Base-by-base conservation (phyloP, 2,113 vertebrate species). In the Takifugu bimaculatus region DNA sequence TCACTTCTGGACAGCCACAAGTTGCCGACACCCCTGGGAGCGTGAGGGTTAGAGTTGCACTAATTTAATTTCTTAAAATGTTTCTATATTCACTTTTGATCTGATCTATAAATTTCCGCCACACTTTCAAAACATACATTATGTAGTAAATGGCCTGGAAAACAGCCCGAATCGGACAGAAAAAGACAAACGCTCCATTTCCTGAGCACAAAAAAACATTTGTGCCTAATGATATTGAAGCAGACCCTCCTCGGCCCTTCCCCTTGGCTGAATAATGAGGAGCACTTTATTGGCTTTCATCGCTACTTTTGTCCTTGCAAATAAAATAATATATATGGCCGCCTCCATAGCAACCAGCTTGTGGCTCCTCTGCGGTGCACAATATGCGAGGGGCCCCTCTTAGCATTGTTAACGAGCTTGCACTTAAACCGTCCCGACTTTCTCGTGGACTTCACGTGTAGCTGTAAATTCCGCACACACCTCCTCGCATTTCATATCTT, bases 311-410 rank as follows among this genome's bases (percentile, higher is more conserved):
- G 89, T 91, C 89, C 90, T 90, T 88, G 82, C 86, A 88, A 88
- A 89, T 90, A 89, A 91, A 91, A 90, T 80, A 88, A 89, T 90
- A 90, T 90, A 91, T 91, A 90, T 86, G 85, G 70, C 81, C 79
- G 63, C 54, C 74, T n/a, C 13, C 45, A 14, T 28, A 50, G 76
- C 74, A 62, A 57, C 68, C 54, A 9, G 60, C 48, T 71, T 11
- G 72, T 63, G 70, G 72, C 72, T 78, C 79, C 63, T 74, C 63
- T 43, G 60, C 47, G 62, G 74, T n/a, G 69, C 77, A 90, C 89
- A 87, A 89, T 87, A 84, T 77, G 80, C 48, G 67, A 72, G 64
- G 55, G 73, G 43, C 75, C 77, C 86, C 85, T 85, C 70, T 84
- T 80, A 85, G 77, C 73, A 84, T 86, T 87, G 87, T 88, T 91